Conservation (phyloP, 2,113 vertebrate genomes). For the Corythaixoides concolor region DNA sequence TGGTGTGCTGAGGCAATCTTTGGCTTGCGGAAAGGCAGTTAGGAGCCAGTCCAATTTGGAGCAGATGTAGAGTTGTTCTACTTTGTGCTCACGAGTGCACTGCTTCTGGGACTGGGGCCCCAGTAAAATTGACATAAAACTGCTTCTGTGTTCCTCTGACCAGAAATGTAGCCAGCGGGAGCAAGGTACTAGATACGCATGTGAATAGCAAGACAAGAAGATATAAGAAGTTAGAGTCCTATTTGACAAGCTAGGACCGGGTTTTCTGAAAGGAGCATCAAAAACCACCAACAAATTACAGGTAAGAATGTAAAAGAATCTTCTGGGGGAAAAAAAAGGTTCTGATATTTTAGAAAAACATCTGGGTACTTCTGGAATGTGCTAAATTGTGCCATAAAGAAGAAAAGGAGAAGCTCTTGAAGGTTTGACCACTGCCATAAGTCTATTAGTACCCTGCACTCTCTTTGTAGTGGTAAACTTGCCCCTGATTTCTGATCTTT, state of each 20-base stretch:
- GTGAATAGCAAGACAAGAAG: background rate
- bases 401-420: background rate
- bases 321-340: background rate
- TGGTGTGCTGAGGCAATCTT: background rate
- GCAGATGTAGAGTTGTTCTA: background rate
- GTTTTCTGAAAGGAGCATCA: background rate
- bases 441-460: background rate
- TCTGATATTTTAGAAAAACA: background rate
- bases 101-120: background rate
- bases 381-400: background rate
- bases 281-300: background rate
- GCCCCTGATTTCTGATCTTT: background rate
- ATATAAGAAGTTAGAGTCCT: background rate
- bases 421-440: background rate
- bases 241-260: background rate
- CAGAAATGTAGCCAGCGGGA: background rate
- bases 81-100: background rate
- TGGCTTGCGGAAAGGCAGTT: background rate
- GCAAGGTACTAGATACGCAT: accelerated
- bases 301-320: background rate
- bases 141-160: background rate
- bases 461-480: background rate
- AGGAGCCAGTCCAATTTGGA: background rate
- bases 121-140: background rate
- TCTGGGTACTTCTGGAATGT: background rate